Conservation (phyloP, 2,797 vertebrate species). For the Neosilurus hyrtlii region DNA sequence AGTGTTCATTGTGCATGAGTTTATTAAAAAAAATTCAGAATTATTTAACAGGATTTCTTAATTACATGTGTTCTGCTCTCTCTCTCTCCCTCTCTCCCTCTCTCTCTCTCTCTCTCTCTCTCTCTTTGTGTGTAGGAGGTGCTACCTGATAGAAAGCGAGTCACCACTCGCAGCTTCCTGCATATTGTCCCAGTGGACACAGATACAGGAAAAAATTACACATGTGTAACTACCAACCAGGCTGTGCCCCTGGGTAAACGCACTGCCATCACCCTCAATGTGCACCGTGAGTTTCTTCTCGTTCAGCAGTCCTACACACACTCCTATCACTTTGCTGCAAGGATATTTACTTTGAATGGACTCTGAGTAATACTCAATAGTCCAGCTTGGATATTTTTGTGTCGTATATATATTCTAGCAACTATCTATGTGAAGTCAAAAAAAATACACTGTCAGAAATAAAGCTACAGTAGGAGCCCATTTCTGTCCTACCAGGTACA, state of each 20-base stretch:
- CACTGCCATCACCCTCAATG: slow-evolving; percentile 84
- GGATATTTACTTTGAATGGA: background rate
- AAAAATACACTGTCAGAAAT: too few relatives aligned
- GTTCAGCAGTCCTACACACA: background rate
- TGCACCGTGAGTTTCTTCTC: slow-evolving; percentile 81
- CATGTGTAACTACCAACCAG: slow-evolving; percentile 81
- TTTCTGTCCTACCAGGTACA: too few relatives aligned
- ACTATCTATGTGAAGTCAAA: background rate
- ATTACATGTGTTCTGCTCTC: background rate
- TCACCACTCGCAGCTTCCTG: slow-evolving; percentile 84
- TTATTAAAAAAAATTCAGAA: background rate
- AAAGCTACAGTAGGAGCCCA: too few relatives aligned
- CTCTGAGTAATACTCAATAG: background rate
- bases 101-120: background rate
- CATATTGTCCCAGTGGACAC: slow-evolving; percentile 85
- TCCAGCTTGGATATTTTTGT: background rate
- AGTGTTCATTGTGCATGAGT: background rate
- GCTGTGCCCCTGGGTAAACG: slow-evolving; percentile 82
- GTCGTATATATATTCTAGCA: background rate
- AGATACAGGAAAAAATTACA: slow-evolving; percentile 87
- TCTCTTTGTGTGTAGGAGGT: slow-evolving; percentile 73
- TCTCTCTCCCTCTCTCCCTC: background rate
- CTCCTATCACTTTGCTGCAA: background rate
- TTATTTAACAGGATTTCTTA: background rate
- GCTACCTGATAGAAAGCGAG: slow-evolving; percentile 85